Percentiles rank a stretch among this genome's conserved stretches.
Evolutionary conservation across 2,888 invertebrate species (phyloP).

Genomic region (Tachystola acroxantha): DNA sequence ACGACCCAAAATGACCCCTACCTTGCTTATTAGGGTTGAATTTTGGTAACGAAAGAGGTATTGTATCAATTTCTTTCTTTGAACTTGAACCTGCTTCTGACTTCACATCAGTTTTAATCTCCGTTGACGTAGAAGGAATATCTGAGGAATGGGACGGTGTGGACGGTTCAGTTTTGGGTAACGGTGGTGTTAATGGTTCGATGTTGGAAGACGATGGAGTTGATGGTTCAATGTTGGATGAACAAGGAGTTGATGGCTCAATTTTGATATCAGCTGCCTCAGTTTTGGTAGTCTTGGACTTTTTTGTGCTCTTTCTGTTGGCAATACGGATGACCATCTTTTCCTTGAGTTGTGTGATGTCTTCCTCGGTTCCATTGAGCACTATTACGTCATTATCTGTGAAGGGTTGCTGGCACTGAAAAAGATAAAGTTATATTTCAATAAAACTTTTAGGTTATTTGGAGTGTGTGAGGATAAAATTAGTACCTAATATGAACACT

Average conservation of each 20-base stretch:
- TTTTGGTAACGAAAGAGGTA: slow-evolving; percentile 63
- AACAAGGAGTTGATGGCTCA: slow-evolving; percentile 21
- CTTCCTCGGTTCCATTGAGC: slow-evolving; percentile 92
- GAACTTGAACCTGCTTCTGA: slow-evolving; percentile 53
- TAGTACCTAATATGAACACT: no score
- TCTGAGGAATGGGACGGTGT: slow-evolving; percentile 2
- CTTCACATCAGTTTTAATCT: slow-evolving; percentile 37
- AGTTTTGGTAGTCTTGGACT: slow-evolving; percentile 53
- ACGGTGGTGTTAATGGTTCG: no score
- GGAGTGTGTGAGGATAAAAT: no score
- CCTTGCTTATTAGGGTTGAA: slow-evolving; percentile 62
- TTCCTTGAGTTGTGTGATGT: slow-evolving; percentile 80
- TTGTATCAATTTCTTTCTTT: slow-evolving; percentile 66
- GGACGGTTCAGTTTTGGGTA: slow-evolving; percentile 28
- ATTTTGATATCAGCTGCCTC: slow-evolving; percentile 36
- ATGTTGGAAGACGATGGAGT: slow-evolving; percentile 4
- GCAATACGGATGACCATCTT: slow-evolving; percentile 84
- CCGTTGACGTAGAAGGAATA: slow-evolving; percentile 8
- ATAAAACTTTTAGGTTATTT: neutral
- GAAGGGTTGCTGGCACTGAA: slow-evolving; percentile 88
- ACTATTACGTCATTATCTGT: slow-evolving; percentile 88
- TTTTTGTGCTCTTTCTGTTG: slow-evolving; percentile 83
- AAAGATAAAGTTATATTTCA: slow-evolving; percentile 4
- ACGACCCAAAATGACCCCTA: slow-evolving; percentile 64
- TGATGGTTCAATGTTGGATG: slow-evolving; percentile 15